phyloP scores from a whole-genome alignment of 2,797 vertebrate genomes.

The Xenops minutus region DNA sequence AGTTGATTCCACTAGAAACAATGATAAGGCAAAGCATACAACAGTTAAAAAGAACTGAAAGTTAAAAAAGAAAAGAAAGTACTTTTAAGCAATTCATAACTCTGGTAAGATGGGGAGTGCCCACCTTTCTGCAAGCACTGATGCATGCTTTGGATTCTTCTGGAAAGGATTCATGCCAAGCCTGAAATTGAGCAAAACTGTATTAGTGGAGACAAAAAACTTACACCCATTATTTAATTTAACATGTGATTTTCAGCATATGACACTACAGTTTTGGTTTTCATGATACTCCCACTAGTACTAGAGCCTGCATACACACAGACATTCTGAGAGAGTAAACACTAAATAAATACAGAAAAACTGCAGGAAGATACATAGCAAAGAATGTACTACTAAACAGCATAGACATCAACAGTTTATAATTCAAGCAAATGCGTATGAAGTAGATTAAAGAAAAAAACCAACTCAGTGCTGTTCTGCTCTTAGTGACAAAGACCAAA shows the following conservation, averaged over 20 bases:
- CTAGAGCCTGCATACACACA: background rate
- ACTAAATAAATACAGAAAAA: background rate
- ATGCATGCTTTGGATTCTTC: constrained; percentile 95
- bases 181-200: constrained; percentile 69
- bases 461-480: background rate
- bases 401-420: background rate
- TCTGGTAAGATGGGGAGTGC: background rate
- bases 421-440: background rate
- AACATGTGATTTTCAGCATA: background rate
- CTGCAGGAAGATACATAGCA: background rate
- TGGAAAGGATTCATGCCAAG: constrained; percentile 95
- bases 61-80: background rate
- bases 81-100: background rate
- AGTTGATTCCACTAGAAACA: constrained; percentile 85
- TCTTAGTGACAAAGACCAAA: background rate
- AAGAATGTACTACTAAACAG: background rate
- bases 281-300: background rate
- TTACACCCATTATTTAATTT: background rate
- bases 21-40: background rate
- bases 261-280: background rate
- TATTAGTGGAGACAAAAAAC: background rate
- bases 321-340: background rate
- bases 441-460: background rate
- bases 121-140: constrained; percentile 90
- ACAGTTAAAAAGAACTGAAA: background rate